A percentile compares a stretch with the other conserved stretches of the same genome.
Evolutionary conservation across 1,140 invertebrate genomes (phyloP).

Genomic region (Trinorchestia longiramus): DNA sequence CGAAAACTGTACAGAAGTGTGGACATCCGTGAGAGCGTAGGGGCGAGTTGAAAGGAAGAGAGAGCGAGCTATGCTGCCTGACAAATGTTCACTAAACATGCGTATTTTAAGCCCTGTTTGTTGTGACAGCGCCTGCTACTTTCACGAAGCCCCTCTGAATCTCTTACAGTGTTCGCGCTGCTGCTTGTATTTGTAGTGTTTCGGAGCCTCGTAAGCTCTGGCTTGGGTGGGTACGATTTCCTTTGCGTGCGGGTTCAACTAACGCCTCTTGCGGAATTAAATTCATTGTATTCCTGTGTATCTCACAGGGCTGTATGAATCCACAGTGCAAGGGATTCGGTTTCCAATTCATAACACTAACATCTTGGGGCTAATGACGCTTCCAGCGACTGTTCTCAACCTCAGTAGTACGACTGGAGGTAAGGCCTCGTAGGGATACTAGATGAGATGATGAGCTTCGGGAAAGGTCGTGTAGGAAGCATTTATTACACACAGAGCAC

Average conservation of each 20-base stretch:
- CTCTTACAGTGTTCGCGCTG: neutral
- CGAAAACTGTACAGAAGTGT: neutral
- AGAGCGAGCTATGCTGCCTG: slow-evolving; percentile 20
- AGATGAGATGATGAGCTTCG: too few species aligned
- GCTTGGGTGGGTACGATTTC: neutral
- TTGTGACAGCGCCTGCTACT: slow-evolving; percentile 34
- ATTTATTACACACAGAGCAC: neutral
- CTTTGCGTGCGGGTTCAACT: neutral
- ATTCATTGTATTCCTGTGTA: too few species aligned
- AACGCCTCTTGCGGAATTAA: neutral
- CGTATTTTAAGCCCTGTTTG: slow-evolving; percentile 21
- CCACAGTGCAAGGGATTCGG: too few species aligned
- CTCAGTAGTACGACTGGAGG: too few species aligned
- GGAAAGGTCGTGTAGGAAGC: too few species aligned
- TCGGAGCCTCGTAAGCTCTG: neutral
- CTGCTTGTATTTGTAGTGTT: neutral
- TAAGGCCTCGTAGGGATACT: too few species aligned
- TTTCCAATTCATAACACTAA: too few species aligned
- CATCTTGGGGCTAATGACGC: too few species aligned
- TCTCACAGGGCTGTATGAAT: too few species aligned
- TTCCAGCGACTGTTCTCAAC: too few species aligned
- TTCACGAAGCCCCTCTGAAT: neutral
- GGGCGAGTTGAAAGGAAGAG: neutral
- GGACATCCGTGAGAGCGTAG: neutral
- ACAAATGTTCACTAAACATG: slow-evolving; percentile 36